phyloP scores from a whole-genome alignment of 1,140 invertebrate species.

The Drosophila pseudoananassae region DNA sequence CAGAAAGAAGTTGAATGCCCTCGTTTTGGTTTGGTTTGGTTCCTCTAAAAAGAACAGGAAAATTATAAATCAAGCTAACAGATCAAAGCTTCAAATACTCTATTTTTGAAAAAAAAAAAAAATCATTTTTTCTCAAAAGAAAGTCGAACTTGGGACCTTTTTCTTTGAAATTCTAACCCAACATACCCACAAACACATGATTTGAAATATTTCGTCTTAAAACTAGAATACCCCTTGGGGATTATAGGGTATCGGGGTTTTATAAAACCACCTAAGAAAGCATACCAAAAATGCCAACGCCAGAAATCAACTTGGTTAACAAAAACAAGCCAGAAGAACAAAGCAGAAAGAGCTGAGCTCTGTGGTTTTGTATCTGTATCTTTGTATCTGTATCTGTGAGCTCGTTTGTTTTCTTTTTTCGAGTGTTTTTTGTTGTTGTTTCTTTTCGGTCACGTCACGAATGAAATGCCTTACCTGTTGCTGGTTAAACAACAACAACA shows the following conservation, averaged over 20 bases:
- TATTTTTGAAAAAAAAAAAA: neutral
- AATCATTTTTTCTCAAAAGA: neutral
- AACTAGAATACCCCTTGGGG: slow-evolving; percentile 2
- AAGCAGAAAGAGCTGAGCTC: slow-evolving; percentile 34
- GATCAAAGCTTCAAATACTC: slow-evolving; percentile 8
- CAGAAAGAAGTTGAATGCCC: slow-evolving; percentile 69
- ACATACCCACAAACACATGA: neutral
- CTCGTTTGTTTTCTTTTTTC: slow-evolving; percentile 16
- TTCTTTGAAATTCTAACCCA: neutral
- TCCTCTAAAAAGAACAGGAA: slow-evolving; percentile 40
- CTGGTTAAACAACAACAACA: slow-evolving; percentile 21
- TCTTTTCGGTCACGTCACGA: slow-evolving; percentile 17
- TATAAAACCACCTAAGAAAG: slow-evolving; percentile 42
- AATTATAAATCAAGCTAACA: neutral
- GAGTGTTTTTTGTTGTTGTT: neutral
- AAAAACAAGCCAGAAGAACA: slow-evolving; percentile 13
- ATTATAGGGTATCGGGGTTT: neutral
- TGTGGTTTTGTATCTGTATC: slow-evolving; percentile 16
- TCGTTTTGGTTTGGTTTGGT: slow-evolving; percentile 47
- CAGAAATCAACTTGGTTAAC: slow-evolving; percentile 32
- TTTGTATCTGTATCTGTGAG: slow-evolving; percentile 26
- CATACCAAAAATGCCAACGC: slow-evolving; percentile 42
- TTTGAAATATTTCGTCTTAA: neutral
- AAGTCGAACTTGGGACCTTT: neutral
- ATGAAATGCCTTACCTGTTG: slow-evolving; percentile 41